Evolutionary conservation across 2,113 vertebrate genomes (phyloP), one percentile per base, ranked within the genome.

Genomic region (Bufo gargarizans): DNA sequence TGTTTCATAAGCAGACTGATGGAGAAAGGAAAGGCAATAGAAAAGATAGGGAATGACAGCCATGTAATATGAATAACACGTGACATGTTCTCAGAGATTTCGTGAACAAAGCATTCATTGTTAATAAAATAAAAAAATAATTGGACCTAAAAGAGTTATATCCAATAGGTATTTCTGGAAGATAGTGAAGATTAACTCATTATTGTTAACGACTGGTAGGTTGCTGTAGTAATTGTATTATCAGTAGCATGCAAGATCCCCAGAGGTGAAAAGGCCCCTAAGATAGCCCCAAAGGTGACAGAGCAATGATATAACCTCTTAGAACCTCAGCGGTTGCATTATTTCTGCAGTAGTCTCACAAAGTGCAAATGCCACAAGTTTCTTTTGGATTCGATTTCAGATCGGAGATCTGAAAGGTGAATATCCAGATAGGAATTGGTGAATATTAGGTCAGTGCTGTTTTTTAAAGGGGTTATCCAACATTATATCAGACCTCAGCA

Each of bases 1-100:
- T 50, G 61, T 83, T 45, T 83, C 47, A 83, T 83, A 67, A 67
- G 59, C 45, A 83, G 47, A 47, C 6, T n/a, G 59, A 83, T 10
- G 19, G 47, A 50, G 17, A 53, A 53, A 61, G 16, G n/a, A 59
- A 81, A 82, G 45, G 61, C 22, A 10, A 50, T 17, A 67, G 1
- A 14, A n/a, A n/a, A n/a, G n/a, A 82, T n/a, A 82, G 19, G 55
- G 3, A 50, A 49, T n/a, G 22, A 50, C 19, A 82, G 58, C 45
- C n/a, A 19, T 49, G 45, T 19, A 20, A 82, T 65, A 58, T 47
- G 8, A 63, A 9, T 33, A 58, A 16, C 78, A 80, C 6, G 6
- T 59, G 9, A 43, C 55, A 0, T 58, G 22, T 9, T 8, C 12
- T 43, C 77, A 7, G 4, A 20, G 49, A 80, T 80, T 33, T 22